A percentile compares a stretch with the other conserved stretches of the same genome.
phyloP scores from a whole-genome alignment of 2,888 invertebrate species.

The Megamerina dolium region DNA sequence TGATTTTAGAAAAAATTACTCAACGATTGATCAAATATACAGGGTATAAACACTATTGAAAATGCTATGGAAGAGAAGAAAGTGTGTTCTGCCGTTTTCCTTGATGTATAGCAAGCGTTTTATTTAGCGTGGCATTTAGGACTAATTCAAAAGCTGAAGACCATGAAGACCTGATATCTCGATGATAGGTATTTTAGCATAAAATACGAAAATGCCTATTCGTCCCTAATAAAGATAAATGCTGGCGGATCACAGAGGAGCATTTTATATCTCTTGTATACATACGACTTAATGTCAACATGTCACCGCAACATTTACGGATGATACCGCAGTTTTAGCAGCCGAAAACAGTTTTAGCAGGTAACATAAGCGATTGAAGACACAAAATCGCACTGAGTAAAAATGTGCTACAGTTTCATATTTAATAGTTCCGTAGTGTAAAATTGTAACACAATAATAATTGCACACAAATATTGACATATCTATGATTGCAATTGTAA shows the following conservation, averaged over 20 bases:
- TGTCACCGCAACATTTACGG: neutral
- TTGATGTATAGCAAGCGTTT: neutral
- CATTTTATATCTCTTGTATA: neutral
- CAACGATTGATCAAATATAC: no score
- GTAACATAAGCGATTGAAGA: no score
- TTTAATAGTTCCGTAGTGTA: no score
- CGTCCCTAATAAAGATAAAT: neutral
- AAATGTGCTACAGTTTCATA: no score
- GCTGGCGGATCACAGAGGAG: neutral
- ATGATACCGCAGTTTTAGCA: neutral
- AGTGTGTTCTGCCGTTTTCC: neutral
- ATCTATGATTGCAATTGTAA: no score
- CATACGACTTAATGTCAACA: neutral
- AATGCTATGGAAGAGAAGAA: neutral
- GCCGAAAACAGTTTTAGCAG: neutral
- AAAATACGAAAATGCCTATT: neutral
- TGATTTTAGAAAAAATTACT: no score
- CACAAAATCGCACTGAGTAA: no score
- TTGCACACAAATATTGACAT: no score
- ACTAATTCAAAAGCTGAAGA: neutral
- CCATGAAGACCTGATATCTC: neutral
- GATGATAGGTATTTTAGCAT: neutral
- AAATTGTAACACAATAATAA: no score
- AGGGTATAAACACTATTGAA: neutral
- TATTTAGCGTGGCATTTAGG: neutral